Base-by-base conservation (phyloP, 2,888 invertebrate species). In the Trachelus stipa region DNA sequence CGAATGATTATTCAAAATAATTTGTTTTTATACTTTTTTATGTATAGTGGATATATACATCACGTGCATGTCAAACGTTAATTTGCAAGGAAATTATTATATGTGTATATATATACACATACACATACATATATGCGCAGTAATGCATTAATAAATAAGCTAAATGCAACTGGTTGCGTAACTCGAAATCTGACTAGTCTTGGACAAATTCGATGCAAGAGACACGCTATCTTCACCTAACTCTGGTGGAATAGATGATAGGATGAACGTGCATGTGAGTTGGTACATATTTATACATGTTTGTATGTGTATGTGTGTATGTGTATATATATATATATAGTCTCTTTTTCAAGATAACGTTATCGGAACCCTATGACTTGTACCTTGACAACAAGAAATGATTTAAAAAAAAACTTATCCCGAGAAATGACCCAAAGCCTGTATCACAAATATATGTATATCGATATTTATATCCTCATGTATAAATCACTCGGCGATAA, bases 301-400 rank as follows among this genome's bases (percentile, higher is more conserved):
- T 15, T 40, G 15, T n/a, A n/a, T n/a, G n/a, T n/a, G n/a, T n/a
- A n/a, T n/a, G n/a, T n/a, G n/a, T 23, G 4, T 2, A 3, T 23
- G 6, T 2, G 9, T 56, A 1, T 23, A 15, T 15, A 12, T 37
- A 15, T 40, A 40, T 40, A 40, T 40, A 23, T 56, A 23, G 9
- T 56, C 56, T 23, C 80, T 9, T 33, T 34, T 68, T 74, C 71
- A 56, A 69, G 83, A 84, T 83, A 84, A 83, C 75, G 80, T 74
- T 83, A 84, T 84, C 84, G 79, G 80, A 80, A 82, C 79, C 81
- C 81, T 81, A 80, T 79, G 83, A 84, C 81, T 82, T 79, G 68
- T 75, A 75, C 73, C 73, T 11, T 31, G 76, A 37, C 73, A 76
- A 76, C 34, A 56, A 76, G 79, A 77, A 68, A 68, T 68, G 37